These are phyloP conservation scores for Asarcornis scutulata DNA, from an alignment of 2,113 vertebrate species.

Conservation along the genomic window DNA sequence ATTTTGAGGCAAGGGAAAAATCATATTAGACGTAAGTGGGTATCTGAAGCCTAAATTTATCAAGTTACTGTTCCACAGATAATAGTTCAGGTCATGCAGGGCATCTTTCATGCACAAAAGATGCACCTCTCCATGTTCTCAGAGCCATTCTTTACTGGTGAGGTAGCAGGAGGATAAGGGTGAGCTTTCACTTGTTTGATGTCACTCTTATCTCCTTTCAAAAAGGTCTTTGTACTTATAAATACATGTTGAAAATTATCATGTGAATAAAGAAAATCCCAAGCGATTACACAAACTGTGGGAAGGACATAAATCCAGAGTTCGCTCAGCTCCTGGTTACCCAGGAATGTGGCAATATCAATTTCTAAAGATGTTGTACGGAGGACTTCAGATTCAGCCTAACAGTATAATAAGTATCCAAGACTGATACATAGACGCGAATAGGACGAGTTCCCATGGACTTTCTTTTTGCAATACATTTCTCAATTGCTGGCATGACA, in stretches of 20 bases:
- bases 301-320: background rate
- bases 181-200: background rate
- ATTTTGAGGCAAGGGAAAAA: background rate
- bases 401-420: background rate
- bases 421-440: background rate
- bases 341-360: background rate
- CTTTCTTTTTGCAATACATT: background rate
- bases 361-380: background rate
- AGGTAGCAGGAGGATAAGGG: background rate
- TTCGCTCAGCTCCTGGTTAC: background rate
- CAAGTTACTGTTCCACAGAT: background rate
- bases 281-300: background rate
- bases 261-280: slow-evolving; percentile 25
- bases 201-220: background rate
- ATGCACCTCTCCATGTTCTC: background rate
- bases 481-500: background rate
- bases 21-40: background rate
- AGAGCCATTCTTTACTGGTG: background rate
- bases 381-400: background rate
- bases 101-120: slow-evolving; percentile 36
- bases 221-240: slow-evolving; percentile 28
- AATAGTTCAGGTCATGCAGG: background rate
- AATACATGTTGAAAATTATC: slow-evolving; percentile 13
- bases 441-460: background rate
- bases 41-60: slow-evolving; percentile 29